Percentiles rank a stretch among this genome's conserved stretches.
Conservation (phyloP, 2,888 invertebrate genomes). For the Coleophora flavipennella region DNA sequence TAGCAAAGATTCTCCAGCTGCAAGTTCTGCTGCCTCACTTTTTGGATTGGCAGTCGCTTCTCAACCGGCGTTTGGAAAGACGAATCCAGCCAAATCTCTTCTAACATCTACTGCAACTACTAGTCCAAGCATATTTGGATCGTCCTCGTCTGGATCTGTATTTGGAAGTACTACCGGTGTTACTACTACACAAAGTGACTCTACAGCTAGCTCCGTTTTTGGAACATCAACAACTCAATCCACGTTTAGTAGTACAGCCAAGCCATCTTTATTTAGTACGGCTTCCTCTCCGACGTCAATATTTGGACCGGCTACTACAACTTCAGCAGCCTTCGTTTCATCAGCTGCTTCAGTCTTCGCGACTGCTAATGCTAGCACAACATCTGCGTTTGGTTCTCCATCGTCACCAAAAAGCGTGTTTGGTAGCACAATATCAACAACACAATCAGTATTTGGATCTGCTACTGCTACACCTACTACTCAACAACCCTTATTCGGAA, state of each 20-base stretch:
- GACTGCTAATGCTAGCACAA: slow-evolving; percentile 13
- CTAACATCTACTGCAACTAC: slow-evolving; percentile 20
- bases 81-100: slow-evolving; percentile 19
- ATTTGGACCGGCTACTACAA: slow-evolving; percentile 16
- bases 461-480: slow-evolving; percentile 21
- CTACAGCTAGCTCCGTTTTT: slow-evolving; percentile 14
- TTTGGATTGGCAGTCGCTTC: slow-evolving; percentile 33
- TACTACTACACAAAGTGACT: slow-evolving; percentile 6
- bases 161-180: slow-evolving; percentile 21
- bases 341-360: slow-evolving; percentile 14
- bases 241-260: slow-evolving; percentile 15
- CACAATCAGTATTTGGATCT: slow-evolving; percentile 25
- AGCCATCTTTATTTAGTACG: slow-evolving; percentile 23
- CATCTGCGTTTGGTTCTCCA: slow-evolving; percentile 17
- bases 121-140: slow-evolving; percentile 14
- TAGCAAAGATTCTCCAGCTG: slow-evolving; percentile 16
- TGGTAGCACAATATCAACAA: slow-evolving; percentile 14
- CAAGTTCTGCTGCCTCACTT: slow-evolving; percentile 27
- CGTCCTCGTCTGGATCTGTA: slow-evolving; percentile 21
- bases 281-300: slow-evolving; percentile 23
- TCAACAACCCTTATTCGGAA: slow-evolving; percentile 20
- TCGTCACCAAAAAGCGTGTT: slow-evolving; percentile 13
- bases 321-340: slow-evolving; percentile 12
- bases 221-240: slow-evolving; percentile 20
- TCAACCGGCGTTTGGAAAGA: slow-evolving; percentile 14